Base-by-base conservation (phyloP, 2,797 vertebrate species). In the Ara ararauna region DNA sequence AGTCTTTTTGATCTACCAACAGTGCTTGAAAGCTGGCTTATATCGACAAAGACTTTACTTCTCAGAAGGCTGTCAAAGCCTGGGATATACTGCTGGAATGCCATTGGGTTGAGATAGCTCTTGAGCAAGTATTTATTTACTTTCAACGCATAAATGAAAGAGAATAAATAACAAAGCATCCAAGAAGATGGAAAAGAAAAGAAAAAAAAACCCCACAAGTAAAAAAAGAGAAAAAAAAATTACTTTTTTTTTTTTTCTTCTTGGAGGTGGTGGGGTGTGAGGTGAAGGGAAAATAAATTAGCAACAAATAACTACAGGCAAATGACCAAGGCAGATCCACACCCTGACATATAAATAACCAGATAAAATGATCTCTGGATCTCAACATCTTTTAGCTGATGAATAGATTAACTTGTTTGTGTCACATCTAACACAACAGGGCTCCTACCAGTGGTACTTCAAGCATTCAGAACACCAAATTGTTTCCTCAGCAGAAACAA, bases 131-230 rank as follows among this genome's bases (percentile, higher is more conserved):
- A 38, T 23, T 92, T 62, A 26, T 27, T 84, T 71, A 74, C 10
- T 84, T 89, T 9, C 48, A 86, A 9, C 2, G 13, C 29, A 71
- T 5, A 60, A 62, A 54, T 11, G 23, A 42, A 73, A 80, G 6
- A 50, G 10, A 87, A 78, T n/a, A 82, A 87, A 60, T 27, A 85
- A 58, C 15, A 67, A 56, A 10, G 10, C 11, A 66, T 58, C 32
- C 34, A 65, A 42, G 13, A 80, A 70, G 22, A 21, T 11, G 19
- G 24, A 47, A 34, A 12, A 48, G 17, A 70, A 54, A 48, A n/a
- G 4, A 17, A 38, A 38, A 58, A 48, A 44, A 44, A 19, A 19
- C 0, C 44, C 42, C 3, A 40, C 1, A 1, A 5, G 5, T 36
- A 17, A 71, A 79, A 62, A 10, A 15, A 11, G 8, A 13, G 21